Percentiles rank a stretch among this genome's conserved stretches.
phyloP scores from a whole-genome alignment of 2,113 vertebrate genomes.

The Mormyrus iriodes region DNA sequence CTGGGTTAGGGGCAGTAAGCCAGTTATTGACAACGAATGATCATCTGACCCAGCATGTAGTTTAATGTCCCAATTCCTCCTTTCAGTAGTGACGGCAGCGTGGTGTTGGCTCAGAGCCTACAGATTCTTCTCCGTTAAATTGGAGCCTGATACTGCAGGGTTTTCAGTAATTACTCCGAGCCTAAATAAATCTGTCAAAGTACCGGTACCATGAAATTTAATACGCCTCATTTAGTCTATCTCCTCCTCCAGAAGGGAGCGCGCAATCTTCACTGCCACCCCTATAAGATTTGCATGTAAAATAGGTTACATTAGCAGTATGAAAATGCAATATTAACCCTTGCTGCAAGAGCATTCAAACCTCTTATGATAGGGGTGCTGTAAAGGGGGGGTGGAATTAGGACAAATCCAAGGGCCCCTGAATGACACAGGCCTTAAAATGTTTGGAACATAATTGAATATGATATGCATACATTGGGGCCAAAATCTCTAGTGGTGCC shows the following conservation, averaged over 20 bases:
- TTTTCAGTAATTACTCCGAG: neutral
- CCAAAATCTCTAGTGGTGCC: too few relatives aligned
- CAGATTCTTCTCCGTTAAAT: neutral
- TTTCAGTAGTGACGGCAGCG: neutral
- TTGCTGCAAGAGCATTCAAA: neutral
- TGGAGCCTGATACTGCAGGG: neutral
- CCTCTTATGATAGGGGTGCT: neutral
- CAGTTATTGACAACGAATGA: neutral
- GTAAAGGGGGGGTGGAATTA: too few relatives aligned
- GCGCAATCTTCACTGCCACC: neutral
- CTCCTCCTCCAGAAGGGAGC: neutral
- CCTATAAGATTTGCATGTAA: neutral
- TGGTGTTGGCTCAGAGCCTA: neutral
- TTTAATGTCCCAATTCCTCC: neutral
- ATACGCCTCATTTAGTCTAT: neutral
- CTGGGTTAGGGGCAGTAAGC: neutral
- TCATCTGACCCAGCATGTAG: neutral
- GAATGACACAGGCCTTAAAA: too few relatives aligned
- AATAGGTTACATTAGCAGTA: neutral
- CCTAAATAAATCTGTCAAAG: neutral
- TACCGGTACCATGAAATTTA: neutral
- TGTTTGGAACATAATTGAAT: too few relatives aligned
- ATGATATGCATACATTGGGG: too few relatives aligned
- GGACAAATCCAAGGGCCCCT: too few relatives aligned
- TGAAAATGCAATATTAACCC: neutral